Base-by-base conservation (phyloP, 2,888 invertebrate genomes). In the Latrodectus hesperus region DNA sequence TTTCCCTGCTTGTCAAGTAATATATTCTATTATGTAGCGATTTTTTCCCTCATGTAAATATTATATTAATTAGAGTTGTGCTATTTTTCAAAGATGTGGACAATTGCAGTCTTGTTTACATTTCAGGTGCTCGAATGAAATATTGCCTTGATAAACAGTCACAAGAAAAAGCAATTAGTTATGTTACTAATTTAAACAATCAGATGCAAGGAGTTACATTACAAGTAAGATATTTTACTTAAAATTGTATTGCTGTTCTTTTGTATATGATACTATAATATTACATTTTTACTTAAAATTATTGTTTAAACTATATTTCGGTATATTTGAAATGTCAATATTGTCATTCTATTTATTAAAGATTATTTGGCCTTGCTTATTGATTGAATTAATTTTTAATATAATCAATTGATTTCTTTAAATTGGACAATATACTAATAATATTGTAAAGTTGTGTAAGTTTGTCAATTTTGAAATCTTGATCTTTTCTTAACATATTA, bases 91-190 rank as follows among this genome's bases (percentile, higher is more conserved):
- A 14, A 60, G 9, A 52, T n/a, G 9, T n/a, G 17, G n/a, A n/a
- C 51, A 49, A 51, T 17, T 16, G 22, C 49, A 17, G 51, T 17
- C 26, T 14, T 8, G 53, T 17, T 0, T 71, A 11, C 55, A n/a
- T 75, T 77, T 17, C 88, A 92, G 92, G 95, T 77, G 96, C 96
- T 89, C 95, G 95, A 90, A 96, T 97, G 93, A 94, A 96, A 93
- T 95, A 95, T 91, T 94, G 95, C 90, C 93, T 97, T 90, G 95
- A 95, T 92, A 94, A 95, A 55, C 94, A 94, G 90, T 94, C 94
- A 91, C 95, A 95, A 92, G 93, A 93, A 75, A 93, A 94, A 90
- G 96, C 96, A 81, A 93, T 96, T 77, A 93, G 94, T 90, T 93
- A 96, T 86, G 92, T 92, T 65, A 92, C 92, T 81, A 90, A 91